These are phyloP conservation scores for Drosophila mimica DNA, from an alignment of 2,888 invertebrate species.

Conservation along the genomic window DNA sequence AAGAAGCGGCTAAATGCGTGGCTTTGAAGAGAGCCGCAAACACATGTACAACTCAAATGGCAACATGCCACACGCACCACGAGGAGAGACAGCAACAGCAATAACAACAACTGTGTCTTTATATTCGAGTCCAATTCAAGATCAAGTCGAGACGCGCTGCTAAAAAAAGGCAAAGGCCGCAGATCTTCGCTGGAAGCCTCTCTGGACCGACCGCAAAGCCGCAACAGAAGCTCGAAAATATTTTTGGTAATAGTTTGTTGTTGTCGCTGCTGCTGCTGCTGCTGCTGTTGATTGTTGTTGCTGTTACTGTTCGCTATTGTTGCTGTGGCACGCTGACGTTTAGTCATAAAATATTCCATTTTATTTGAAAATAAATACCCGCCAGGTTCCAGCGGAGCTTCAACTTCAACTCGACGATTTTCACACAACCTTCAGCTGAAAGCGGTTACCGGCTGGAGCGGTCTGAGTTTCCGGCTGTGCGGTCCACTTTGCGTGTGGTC, in stretches of 20 bases:
- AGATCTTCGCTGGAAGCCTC: slow-evolving; percentile 38
- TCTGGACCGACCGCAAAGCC: slow-evolving; percentile 66
- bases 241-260: slow-evolving; percentile 76
- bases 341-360: slow-evolving; percentile 80
- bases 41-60: slow-evolving; percentile 79
- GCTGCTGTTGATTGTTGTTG: slow-evolving; percentile 35
- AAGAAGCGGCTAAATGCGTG: slow-evolving; percentile 40
- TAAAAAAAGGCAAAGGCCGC: slow-evolving; percentile 70
- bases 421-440: slow-evolving; percentile 69
- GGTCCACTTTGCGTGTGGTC: slow-evolving; percentile 68
- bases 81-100: slow-evolving; percentile 29
- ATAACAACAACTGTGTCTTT: slow-evolving; percentile 44
- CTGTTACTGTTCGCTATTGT: slow-evolving; percentile 45
- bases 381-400: slow-evolving; percentile 35
- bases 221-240: slow-evolving; percentile 75
- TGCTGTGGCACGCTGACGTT: slow-evolving; percentile 67
- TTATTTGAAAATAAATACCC: slow-evolving; percentile 72
- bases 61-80: slow-evolving; percentile 77
- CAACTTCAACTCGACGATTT: slow-evolving; percentile 53
- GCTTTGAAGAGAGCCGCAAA: slow-evolving; percentile 73
- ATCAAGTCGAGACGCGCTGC: slow-evolving; percentile 49
- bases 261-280: slow-evolving; percentile 26
- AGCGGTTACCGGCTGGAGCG: slow-evolving; percentile 13
- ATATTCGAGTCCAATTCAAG: slow-evolving; percentile 53
- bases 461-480: slow-evolving; percentile 53